Evolutionary conservation across 2,888 invertebrate species (phyloP).

Genomic region (Eueremaeus valkanovi): DNA sequence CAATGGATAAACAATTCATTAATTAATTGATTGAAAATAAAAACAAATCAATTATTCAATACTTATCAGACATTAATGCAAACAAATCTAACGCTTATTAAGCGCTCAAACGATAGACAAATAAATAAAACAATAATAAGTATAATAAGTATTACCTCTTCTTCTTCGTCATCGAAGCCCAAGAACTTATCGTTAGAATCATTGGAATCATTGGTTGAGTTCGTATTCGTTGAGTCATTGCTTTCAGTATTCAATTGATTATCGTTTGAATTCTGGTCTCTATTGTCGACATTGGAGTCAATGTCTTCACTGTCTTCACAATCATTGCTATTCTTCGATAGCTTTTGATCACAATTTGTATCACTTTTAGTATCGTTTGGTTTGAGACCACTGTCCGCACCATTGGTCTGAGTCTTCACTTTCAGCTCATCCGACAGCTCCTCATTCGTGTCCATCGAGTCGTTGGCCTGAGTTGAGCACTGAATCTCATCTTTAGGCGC

Average conservation of each 20-base stretch:
- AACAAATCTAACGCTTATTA: too few relatives aligned
- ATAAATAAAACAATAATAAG: neutral
- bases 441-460: neutral
- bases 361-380: too few relatives aligned
- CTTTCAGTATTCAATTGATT: neutral
- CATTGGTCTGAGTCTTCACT: neutral
- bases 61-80: too few relatives aligned
- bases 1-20: neutral
- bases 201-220: neutral
- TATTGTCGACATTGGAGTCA: neutral
- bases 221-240: neutral
- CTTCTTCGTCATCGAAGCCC: constrained; percentile 22
- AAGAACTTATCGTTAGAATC: neutral
- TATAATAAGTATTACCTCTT: neutral
- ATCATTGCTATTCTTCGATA: neutral
- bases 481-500: neutral
- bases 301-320: constrained; percentile 5
- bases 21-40: neutral
- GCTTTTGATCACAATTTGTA: neutral
- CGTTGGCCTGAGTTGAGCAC: neutral
- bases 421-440: too few relatives aligned
- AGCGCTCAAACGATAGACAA: too few relatives aligned
- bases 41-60: too few relatives aligned
- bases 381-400: neutral
- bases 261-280: neutral